Conservation (phyloP, 2,797 vertebrate species). For the Molossus molossus region DNA sequence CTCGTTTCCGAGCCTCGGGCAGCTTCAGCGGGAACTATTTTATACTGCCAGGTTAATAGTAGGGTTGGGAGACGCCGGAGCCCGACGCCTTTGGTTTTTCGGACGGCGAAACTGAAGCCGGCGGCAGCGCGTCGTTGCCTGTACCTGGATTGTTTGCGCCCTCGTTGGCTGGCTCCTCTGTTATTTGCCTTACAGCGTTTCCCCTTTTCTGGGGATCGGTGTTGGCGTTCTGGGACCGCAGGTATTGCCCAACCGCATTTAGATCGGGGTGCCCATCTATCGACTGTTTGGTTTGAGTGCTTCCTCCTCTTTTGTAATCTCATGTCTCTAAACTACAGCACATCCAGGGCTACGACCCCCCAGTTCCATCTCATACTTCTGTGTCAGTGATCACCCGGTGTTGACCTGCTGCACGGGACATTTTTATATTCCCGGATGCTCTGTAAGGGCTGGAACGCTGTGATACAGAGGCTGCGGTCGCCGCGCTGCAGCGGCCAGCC, state of each 20-base stretch:
- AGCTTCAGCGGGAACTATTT: neutral
- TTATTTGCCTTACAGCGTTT: conserved; percentile 22
- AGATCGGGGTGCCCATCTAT: conserved; percentile 1
- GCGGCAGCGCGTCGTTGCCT: neutral
- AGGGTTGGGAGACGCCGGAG: neutral
- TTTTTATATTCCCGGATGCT: neutral
- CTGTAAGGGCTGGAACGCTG: neutral
- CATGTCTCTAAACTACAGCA: conserved; percentile 1
- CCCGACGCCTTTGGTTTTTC: neutral
- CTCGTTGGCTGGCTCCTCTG: neutral
- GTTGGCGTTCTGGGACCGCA: neutral
- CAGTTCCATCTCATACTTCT: neutral
- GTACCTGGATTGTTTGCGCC: neutral
- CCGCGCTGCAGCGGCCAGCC: neutral
- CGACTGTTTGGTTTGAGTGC: conserved; percentile 32
- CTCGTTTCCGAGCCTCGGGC: neutral
- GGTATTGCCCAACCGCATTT: conserved; percentile 50
- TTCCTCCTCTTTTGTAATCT: conserved; percentile 61
- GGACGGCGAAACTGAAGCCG: conserved; percentile 14
- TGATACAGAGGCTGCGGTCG: neutral
- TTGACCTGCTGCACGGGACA: neutral
- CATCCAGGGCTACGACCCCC: neutral
- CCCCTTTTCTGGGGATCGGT: conserved; percentile 15
- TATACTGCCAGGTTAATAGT: neutral
- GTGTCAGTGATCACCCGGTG: neutral